These are phyloP conservation scores for Drepana arcuata DNA, from an alignment of 1,140 invertebrate genomes.

Conservation along the genomic window DNA sequence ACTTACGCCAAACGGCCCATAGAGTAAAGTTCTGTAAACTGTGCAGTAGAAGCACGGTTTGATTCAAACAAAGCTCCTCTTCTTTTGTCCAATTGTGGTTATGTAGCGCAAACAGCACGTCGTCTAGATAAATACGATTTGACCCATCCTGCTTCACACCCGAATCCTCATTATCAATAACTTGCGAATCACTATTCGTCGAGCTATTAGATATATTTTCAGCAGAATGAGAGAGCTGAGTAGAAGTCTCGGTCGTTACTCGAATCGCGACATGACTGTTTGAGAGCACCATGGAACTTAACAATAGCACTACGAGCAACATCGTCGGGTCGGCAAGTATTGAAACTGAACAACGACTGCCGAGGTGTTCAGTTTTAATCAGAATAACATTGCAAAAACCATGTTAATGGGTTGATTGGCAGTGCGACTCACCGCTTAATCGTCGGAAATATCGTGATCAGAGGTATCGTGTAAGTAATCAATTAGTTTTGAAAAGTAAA, in stretches of 20 bases:
- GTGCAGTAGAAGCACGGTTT: conserved; percentile 31
- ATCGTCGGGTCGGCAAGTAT: no score
- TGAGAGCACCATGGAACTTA: no score
- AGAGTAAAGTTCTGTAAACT: conserved; percentile 51
- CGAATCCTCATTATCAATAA: not conserved
- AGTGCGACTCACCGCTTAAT: no score
- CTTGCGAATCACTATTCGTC: not conserved
- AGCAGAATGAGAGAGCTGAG: not conserved
- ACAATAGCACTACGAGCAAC: no score
- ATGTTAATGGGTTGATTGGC: no score
- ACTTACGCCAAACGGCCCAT: conserved; percentile 62
- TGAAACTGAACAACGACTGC: no score
- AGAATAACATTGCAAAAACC: conserved; percentile 29
- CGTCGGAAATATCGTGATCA: no score
- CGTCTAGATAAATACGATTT: conserved; percentile 39
- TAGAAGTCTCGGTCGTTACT: no score
- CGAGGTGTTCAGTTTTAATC: conserved; percentile 34
- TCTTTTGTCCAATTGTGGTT: conserved; percentile 46
- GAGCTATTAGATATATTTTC: not conserved
- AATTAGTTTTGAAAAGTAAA: no score
- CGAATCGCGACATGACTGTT: no score
- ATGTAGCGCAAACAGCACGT: conserved; percentile 40
- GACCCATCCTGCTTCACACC: not conserved
- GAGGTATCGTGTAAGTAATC: no score
- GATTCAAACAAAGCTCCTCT: conserved; percentile 41